These are phyloP conservation scores for Serripes groenlandicus DNA, from an alignment of 2,888 invertebrate genomes.

Conservation along the genomic window DNA sequence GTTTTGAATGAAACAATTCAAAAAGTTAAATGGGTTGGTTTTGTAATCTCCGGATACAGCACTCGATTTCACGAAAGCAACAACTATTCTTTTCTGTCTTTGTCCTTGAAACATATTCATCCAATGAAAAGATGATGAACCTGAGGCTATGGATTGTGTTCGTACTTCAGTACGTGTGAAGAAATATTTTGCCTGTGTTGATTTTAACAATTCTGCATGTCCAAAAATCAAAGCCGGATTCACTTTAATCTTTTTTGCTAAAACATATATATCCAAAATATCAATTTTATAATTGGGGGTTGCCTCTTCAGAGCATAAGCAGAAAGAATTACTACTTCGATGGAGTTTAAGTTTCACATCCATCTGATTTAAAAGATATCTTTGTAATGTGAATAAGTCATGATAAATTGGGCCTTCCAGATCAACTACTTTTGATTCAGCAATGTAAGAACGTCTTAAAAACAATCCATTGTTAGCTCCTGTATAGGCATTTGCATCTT, in stretches of 20 bases:
- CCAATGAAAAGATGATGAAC: slow-evolving; percentile 27
- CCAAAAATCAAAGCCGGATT: slow-evolving; percentile 53
- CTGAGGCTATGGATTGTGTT: slow-evolving; percentile 18
- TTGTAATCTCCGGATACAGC: slow-evolving; percentile 28
- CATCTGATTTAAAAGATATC: slow-evolving; percentile 49
- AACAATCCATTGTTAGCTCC: slow-evolving; percentile 17
- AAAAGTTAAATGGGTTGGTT: slow-evolving; percentile 31
- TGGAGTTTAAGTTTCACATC: slow-evolving; percentile 44
- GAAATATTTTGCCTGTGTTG: slow-evolving; percentile 36
- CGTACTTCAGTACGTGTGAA: slow-evolving; percentile 26
- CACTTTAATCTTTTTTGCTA: slow-evolving; percentile 29
- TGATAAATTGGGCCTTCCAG: slow-evolving; percentile 42
- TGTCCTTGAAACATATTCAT: slow-evolving; percentile 48
- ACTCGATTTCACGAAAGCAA: slow-evolving; percentile 44
- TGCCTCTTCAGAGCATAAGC: slow-evolving; percentile 28
- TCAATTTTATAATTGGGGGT: slow-evolving; percentile 19
- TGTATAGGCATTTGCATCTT: slow-evolving; percentile 12
- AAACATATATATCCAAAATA: slow-evolving; percentile 8
- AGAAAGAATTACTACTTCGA: slow-evolving; percentile 40
- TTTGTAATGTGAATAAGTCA: slow-evolving; percentile 46
- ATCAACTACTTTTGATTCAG: slow-evolving; percentile 16
- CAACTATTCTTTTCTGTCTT: slow-evolving; percentile 45
- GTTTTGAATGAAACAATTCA: slow-evolving; percentile 23
- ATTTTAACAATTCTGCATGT: slow-evolving; percentile 27
- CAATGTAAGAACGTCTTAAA: background rate